These are phyloP conservation scores for Agrilus mali DNA, from an alignment of 2,888 invertebrate species.

Conservation along the genomic window DNA sequence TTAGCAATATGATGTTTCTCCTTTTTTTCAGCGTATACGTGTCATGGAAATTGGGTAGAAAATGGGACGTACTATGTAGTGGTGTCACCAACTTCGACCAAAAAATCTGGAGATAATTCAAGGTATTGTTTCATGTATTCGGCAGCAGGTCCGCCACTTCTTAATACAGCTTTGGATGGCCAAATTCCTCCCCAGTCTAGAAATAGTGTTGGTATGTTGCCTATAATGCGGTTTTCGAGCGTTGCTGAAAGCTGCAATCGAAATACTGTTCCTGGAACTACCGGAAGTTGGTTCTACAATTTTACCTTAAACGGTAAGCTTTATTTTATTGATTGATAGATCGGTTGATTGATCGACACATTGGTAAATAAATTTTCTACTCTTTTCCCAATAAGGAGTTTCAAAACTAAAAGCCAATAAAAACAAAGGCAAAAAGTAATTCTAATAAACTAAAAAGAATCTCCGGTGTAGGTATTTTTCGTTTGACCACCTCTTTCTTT, in stretches of 20 bases:
- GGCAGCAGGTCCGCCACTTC: slow-evolving; percentile 21
- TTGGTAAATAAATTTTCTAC: too few species aligned
- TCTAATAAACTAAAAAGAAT: too few species aligned
- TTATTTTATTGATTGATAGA: neutral
- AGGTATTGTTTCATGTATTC: slow-evolving; percentile 53
- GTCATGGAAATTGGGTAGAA: slow-evolving; percentile 62
- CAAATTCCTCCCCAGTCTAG: slow-evolving; percentile 15
- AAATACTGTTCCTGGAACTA: slow-evolving; percentile 37
- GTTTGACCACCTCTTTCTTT: too few species aligned
- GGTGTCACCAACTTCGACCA: slow-evolving; percentile 42
- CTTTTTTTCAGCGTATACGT: slow-evolving; percentile 47
- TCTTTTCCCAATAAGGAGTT: too few species aligned
- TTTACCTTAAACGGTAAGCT: slow-evolving; percentile 51
- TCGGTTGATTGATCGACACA: too few species aligned
- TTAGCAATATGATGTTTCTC: slow-evolving; percentile 4
- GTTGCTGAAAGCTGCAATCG: slow-evolving; percentile 47
- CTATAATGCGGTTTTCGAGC: slow-evolving; percentile 36
- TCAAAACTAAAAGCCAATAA: too few species aligned
- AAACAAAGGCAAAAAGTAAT: too few species aligned
- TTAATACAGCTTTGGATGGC: slow-evolving; percentile 1
- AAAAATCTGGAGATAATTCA: slow-evolving; percentile 38
- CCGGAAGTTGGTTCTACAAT: slow-evolving; percentile 50
- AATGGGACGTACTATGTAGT: slow-evolving; percentile 52
- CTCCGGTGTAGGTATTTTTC: too few species aligned
- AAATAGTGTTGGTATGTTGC: slow-evolving; percentile 20